A percentile compares a stretch with the other conserved stretches of the same genome.
Evolutionary conservation across 2,113 vertebrate genomes (phyloP).

Genomic region (Thinocorus orbignyianus): DNA sequence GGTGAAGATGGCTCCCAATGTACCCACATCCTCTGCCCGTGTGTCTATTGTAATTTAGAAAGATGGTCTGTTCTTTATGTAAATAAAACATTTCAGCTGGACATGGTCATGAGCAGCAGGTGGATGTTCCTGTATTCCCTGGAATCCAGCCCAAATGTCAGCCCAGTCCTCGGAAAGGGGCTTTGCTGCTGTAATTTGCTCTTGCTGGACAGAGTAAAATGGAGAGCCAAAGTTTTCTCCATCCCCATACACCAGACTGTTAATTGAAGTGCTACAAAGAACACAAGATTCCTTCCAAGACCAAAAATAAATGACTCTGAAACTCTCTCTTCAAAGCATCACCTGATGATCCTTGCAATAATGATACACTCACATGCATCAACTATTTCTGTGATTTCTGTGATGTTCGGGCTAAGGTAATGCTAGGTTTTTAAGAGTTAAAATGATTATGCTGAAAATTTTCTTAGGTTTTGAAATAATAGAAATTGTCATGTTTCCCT

Average conservation of each 20-base stretch:
- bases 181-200: neutral
- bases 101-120: accelerated
- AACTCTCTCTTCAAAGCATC: neutral
- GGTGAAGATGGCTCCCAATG: neutral
- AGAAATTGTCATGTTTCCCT: neutral
- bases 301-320: neutral
- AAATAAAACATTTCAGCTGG: neutral
- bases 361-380: neutral
- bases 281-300: neutral
- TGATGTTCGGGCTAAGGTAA: neutral
- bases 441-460: neutral
- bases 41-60: neutral
- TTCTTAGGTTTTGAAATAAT: neutral
- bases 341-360: neutral
- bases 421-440: neutral
- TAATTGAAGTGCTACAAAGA: neutral
- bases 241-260: neutral
- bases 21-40: neutral
- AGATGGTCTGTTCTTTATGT: neutral
- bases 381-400: neutral
- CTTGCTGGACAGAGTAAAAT: neutral
- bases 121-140: neutral
- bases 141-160: neutral
- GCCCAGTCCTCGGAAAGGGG: neutral
- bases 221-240: neutral